Evolutionary conservation across 2,888 invertebrate genomes (phyloP), one percentile per base, ranked within the genome.

Genomic region (Amaurobius ferox): DNA sequence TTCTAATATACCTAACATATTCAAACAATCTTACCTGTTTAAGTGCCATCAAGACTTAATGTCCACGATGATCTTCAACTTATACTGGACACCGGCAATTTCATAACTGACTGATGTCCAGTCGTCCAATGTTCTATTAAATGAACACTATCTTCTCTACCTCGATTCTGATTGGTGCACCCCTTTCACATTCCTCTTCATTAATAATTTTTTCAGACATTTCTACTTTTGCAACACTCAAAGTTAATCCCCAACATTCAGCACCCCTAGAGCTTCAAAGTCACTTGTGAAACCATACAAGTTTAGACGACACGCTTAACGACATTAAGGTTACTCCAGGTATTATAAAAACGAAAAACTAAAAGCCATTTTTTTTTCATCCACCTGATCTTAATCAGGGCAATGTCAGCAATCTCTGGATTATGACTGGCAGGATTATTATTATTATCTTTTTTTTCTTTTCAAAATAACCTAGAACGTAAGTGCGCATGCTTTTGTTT

Each of bases 191-290:
- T 73, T 73, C 55, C 23, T 55, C 55, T 55, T 70, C 64, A 79
- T 70, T 67, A 23, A 39, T 28, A 48, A 16, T 30, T 23, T 44
- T 73, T 35, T 35, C 28, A 68, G 68, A 29, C 44, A 26, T 23
- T 68, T 67, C 48, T 9, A 11, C 48, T 9, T 61, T 39, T 62
- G 13, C 35, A 35, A 23, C 23, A 23, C 23, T 55, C 23, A 16
- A 3, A 55, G 55, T 6, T 64, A 79, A 71, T 71, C 71, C 74
- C 32, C 39, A 1, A 13, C 13, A 62, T 39, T 70, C 44, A 35
- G 68, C 74, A 81, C 30, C 40, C 68, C 9, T 81, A 81, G 81
- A 28, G 81, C 81, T 81, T 80, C 79, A 19, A 29, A n/a, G 28
- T 19, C 55, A 6, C 3, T 1, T 35, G 30, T 13, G 81, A 81